Conservation (phyloP, 2,888 invertebrate species). For the Hyposoter dolosus region DNA sequence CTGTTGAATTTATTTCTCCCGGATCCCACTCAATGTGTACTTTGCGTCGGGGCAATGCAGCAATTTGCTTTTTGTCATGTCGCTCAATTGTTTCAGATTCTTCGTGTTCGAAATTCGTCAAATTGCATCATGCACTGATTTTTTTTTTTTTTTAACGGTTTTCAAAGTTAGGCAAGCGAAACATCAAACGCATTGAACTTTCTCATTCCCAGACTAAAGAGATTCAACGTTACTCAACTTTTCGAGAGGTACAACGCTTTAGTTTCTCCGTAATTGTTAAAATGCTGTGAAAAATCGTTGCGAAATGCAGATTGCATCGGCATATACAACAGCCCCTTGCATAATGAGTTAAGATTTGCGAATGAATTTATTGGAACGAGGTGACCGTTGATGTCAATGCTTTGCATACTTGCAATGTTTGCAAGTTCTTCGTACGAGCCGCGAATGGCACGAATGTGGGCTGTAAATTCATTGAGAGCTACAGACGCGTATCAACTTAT, state of each 20-base stretch:
- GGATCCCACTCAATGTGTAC: background rate
- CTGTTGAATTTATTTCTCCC: constrained; percentile 6
- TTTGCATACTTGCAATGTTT: constrained; percentile 21
- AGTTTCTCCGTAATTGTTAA: no score
- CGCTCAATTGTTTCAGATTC: no score
- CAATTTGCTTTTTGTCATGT: background rate
- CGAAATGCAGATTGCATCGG: background rate
- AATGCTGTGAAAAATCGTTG: background rate
- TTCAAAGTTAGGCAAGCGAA: background rate
- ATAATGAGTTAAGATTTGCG: background rate
- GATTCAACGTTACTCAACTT: no score
- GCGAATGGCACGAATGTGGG: constrained; percentile 1
- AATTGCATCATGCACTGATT: background rate
- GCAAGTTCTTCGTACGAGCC: background rate
- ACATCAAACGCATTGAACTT: background rate
- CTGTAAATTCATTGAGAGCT: constrained; percentile 46
- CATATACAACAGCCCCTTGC: background rate
- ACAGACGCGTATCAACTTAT: constrained; percentile 29
- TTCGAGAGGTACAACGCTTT: no score
- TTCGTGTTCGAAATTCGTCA: background rate
- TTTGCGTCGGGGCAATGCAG: background rate
- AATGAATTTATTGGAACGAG: background rate
- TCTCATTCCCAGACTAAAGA: background rate
- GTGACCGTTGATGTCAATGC: background rate
- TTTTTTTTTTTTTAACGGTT: background rate